phyloP scores from a whole-genome alignment of 2,797 vertebrate genomes.

The Avahi laniger region DNA sequence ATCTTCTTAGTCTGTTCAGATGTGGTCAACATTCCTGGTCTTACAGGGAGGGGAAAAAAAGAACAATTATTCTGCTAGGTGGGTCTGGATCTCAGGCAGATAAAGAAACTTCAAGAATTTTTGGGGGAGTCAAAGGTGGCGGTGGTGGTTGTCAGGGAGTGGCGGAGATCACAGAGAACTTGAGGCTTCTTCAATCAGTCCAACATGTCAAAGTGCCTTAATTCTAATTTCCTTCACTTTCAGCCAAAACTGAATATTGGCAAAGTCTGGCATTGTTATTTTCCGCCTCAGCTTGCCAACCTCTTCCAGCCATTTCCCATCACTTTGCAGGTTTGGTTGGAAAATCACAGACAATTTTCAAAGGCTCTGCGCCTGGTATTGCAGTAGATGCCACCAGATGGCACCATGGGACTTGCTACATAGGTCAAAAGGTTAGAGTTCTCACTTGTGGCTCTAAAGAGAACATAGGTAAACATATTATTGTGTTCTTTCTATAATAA shows the following conservation, averaged over 20 bases:
- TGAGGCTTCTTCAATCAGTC: too few relatives aligned
- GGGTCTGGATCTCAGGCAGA: too few relatives aligned
- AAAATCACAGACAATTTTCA: not conserved
- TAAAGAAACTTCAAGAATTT: too few relatives aligned
- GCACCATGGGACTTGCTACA: not conserved
- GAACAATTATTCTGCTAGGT: too few relatives aligned
- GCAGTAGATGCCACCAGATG: not conserved
- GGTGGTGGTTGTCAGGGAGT: too few relatives aligned
- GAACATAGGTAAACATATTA: not conserved
- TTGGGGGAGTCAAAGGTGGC: too few relatives aligned
- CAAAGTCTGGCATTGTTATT: not conserved
- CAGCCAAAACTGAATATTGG: not conserved
- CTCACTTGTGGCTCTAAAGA: not conserved
- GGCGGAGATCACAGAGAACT: too few relatives aligned
- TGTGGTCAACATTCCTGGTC: too few relatives aligned
- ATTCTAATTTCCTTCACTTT: too few relatives aligned
- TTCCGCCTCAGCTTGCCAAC: not conserved
- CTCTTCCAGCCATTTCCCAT: not conserved
- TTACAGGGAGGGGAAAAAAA: too few relatives aligned
- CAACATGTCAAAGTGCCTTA: not conserved
- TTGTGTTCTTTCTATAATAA: not conserved
- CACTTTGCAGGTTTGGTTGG: not conserved
- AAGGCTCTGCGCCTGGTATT: not conserved
- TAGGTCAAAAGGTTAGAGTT: not conserved
- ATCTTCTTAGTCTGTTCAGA: too few relatives aligned